A percentile compares a stretch with the other conserved stretches of the same genome.
Conservation (phyloP, 2,113 vertebrate genomes). For the Plecotus auritus region DNA sequence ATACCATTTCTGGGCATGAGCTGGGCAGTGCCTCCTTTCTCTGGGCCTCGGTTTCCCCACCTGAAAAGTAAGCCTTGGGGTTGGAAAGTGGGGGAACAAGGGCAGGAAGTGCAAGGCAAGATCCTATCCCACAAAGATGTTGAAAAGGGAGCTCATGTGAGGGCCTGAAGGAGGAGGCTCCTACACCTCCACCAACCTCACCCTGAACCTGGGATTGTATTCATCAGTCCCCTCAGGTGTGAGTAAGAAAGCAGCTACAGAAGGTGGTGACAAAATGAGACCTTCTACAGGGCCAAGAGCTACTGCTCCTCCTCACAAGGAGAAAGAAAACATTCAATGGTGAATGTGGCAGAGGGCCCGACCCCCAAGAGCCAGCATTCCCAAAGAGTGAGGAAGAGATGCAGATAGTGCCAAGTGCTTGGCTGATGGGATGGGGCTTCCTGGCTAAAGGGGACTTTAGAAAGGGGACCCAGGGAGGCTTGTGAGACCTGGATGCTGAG, state of each 20-base stretch:
- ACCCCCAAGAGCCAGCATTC: background rate
- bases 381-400: background rate
- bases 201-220: background rate
- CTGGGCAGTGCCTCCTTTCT: background rate
- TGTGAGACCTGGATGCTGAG: no score
- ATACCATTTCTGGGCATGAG: no score
- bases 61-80: background rate
- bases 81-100: background rate
- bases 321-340: background rate
- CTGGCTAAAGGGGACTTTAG: background rate
- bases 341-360: background rate
- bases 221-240: no score
- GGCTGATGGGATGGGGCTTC: background rate
- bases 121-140: background rate
- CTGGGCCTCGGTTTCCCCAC: background rate
- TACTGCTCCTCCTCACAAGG: background rate
- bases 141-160: rapidly evolving
- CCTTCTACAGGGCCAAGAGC: background rate
- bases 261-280: background rate
- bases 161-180: background rate
- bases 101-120: background rate
- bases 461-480: background rate
- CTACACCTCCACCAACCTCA: background rate
- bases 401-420: background rate
- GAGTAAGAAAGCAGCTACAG: background rate